These are phyloP conservation scores for Hirudinaria manillensis DNA, from an alignment of 2,888 invertebrate genomes.

Conservation along the genomic window DNA sequence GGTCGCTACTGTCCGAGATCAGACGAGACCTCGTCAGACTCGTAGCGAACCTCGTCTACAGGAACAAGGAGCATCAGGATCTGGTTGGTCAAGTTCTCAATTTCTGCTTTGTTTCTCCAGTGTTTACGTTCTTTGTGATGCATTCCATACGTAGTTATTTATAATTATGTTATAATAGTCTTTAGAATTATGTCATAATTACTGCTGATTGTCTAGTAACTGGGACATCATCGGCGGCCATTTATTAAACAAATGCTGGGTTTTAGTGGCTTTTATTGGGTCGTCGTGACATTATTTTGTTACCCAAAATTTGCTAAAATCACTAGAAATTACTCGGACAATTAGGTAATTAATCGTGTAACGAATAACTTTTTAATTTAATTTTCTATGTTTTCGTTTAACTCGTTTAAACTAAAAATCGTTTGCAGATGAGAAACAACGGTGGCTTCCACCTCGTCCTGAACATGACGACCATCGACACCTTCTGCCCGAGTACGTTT, in stretches of 20 bases:
- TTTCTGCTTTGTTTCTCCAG: neutral
- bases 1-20: neutral
- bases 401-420: too few relatives aligned
- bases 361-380: too few relatives aligned
- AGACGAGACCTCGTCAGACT: neutral
- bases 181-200: too few relatives aligned
- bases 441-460: slow-evolving; percentile 10
- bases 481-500: slow-evolving; percentile 13
- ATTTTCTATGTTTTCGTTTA: too few relatives aligned
- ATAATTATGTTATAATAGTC: neutral
- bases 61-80: neutral
- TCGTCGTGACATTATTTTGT: too few relatives aligned
- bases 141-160: neutral
- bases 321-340: too few relatives aligned
- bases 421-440: neutral
- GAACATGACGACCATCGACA: slow-evolving; percentile 15
- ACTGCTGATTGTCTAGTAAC: too few relatives aligned
- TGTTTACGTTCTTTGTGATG: neutral
- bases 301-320: too few relatives aligned
- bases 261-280: too few relatives aligned
- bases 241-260: too few relatives aligned
- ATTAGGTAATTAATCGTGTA: too few relatives aligned
- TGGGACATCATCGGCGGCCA: too few relatives aligned
- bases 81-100: neutral
- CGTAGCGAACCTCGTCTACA: slow-evolving; percentile 3